phyloP scores from a whole-genome alignment of 2,888 invertebrate species.

The Nephrotoma flavescens region DNA sequence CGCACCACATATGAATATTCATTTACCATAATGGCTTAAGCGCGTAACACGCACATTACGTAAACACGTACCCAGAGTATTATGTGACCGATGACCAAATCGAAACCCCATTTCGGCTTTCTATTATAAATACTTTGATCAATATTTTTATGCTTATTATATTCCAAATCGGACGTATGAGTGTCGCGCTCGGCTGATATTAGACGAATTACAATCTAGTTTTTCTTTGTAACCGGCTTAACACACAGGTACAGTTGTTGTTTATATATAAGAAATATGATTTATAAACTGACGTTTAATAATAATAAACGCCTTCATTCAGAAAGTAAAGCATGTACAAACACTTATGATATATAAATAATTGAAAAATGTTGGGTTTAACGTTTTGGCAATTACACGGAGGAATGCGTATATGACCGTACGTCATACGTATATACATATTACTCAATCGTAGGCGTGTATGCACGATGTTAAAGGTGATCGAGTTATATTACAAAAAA shows the following conservation, averaged over 20 bases:
- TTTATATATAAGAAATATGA: neutral
- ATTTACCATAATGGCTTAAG: neutral
- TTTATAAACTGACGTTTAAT: neutral
- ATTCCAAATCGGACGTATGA: neutral
- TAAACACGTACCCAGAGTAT: neutral
- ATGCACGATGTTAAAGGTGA: neutral
- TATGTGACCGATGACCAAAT: neutral
- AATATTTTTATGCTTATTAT: neutral
- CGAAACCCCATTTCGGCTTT: neutral
- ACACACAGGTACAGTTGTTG: neutral
- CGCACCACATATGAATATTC: neutral
- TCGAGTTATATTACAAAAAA: neutral
- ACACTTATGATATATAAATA: neutral
- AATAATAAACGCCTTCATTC: neutral
- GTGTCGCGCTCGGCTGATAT: neutral
- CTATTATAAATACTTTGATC: neutral
- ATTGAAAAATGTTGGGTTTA: neutral
- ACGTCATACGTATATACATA: neutral
- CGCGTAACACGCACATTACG: neutral
- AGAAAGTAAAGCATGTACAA: neutral
- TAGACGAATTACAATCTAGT: neutral
- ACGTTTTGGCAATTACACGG: neutral
- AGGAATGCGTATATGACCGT: neutral
- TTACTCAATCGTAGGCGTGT: neutral
- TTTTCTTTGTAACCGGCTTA: neutral